These are phyloP conservation scores for Euphysa ruthae DNA, from an alignment of 30 jellyfish, hydroid and myxozoan genomes.

Conservation along the genomic window DNA sequence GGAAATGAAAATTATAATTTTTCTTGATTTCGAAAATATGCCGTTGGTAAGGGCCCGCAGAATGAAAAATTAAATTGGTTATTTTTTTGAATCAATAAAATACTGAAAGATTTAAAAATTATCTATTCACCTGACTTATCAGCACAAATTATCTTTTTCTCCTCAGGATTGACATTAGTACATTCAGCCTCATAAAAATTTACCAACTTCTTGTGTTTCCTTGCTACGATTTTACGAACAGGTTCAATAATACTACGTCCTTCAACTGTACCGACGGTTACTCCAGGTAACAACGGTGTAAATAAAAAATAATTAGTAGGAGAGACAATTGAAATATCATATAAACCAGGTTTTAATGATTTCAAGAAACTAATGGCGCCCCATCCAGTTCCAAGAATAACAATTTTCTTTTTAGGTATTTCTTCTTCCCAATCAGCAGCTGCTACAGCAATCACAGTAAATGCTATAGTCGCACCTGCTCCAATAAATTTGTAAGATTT, in stretches of 20 bases:
- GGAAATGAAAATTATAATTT: no score
- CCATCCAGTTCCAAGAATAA: slow-evolving; percentile 96
- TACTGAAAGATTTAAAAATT: no score
- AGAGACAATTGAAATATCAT: slow-evolving; percentile 80
- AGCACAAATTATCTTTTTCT: slow-evolving; percentile 49
- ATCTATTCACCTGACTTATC: slow-evolving; percentile 62
- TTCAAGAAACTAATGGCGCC: slow-evolving; percentile 89
- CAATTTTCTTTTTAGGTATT: slow-evolving; percentile 40
- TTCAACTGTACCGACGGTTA: slow-evolving; percentile 90
- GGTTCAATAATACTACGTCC: slow-evolving; percentile 94
- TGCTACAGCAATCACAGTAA: background rate
- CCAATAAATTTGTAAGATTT: no score
- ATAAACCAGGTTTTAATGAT: slow-evolving; percentile 56
- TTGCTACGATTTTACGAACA: slow-evolving; percentile 57
- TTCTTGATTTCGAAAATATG: no score
- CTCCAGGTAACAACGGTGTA: slow-evolving; percentile 95
- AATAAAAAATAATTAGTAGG: slow-evolving; percentile 83
- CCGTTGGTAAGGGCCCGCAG: no score
- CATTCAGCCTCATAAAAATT: slow-evolving; percentile 84
- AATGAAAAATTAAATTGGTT: no score
- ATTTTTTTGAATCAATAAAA: no score
- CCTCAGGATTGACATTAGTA: slow-evolving; percentile 55
- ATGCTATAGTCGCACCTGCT: background rate
- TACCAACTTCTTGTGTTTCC: slow-evolving; percentile 34
- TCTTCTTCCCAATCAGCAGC: slow-evolving; percentile 16